phyloP scores from a whole-genome alignment of 2,888 invertebrate genomes.

The Drosophila kuntzei region DNA sequence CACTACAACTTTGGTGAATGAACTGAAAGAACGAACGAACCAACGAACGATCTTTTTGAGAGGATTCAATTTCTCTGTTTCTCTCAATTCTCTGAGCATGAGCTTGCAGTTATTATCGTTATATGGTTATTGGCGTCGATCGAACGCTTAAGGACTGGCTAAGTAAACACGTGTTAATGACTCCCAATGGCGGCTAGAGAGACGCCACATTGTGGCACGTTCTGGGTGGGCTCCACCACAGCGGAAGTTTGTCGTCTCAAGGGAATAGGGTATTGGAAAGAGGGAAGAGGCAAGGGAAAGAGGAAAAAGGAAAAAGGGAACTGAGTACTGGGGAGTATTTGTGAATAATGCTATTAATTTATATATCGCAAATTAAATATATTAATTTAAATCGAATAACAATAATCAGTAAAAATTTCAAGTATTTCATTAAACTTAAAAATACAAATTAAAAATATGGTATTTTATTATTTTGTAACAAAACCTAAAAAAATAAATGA shows the following conservation, averaged over 20 bases:
- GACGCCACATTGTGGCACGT: conserved; percentile 30
- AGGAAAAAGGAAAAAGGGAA: background rate
- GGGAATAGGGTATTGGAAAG: background rate
- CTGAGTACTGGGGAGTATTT: too few relatives aligned
- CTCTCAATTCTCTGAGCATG: conserved; percentile 49
- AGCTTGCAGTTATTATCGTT: conserved; percentile 74
- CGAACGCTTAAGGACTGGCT: conserved; percentile 71
- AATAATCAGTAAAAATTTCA: too few relatives aligned
- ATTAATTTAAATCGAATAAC: too few relatives aligned
- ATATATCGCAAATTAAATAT: too few relatives aligned
- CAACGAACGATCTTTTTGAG: conserved; percentile 22
- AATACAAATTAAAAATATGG: too few relatives aligned
- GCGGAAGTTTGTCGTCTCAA: conserved; percentile 52
- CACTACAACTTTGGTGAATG: conserved; percentile 72
- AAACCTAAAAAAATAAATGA: background rate
- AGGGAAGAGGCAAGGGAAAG: background rate
- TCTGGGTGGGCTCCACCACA: conserved; percentile 69
- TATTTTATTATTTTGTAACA: too few relatives aligned
- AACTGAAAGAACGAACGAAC: conserved; percentile 45
- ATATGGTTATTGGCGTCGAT: conserved; percentile 76
- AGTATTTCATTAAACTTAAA: too few relatives aligned
- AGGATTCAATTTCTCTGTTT: conserved; percentile 24
- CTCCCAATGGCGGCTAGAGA: conserved; percentile 60
- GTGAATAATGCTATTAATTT: too few relatives aligned
- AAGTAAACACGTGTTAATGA: conserved; percentile 79